Evolutionary conservation across 2,113 vertebrate species (phyloP), one percentile per base, ranked within the genome.

Genomic region (Bos indicus): DNA sequence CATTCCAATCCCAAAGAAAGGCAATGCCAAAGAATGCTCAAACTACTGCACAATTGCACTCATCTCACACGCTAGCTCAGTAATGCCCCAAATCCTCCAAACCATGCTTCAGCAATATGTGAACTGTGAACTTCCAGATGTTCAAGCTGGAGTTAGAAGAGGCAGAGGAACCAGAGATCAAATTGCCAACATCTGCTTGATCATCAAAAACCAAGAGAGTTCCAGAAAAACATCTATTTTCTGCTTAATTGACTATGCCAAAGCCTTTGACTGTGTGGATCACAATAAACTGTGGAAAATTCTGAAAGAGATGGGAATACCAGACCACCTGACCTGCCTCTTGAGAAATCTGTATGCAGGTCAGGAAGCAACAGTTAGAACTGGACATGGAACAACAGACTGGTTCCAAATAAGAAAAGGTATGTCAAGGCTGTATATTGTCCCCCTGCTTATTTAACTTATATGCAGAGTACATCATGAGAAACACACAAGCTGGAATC

Each of bases 11-110:
- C 64, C 8, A 67, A 67, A n/a, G 64, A 67, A 19, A 36, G 16
- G 33, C 33, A 67, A 67, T 19, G 8, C 33, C 16, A 19, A 67
- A 67, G 64, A n/a, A 19, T 10, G 64, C 8, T 67, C 64, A 19
- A n/a, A 67, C 16, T 67, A 67, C 64, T 0, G 0, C 8, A 67
- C 33, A n/a, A 10, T 67, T 67, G 8, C 33, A 67, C 33, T 67
- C 33, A 67, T 36, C 64, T 10, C 16, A 36, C 1, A 2, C 0
- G 1, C 17, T 67, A 67, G 64, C 1, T 36, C n/a, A 67, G 8
- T 10, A 67, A 36, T 67, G 33, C 33, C 36, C 33, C 10, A 67
- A 67, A 21, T 67, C 36, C 33, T 67, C 64, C 64, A 67, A 67
- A 0, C 33, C 33, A 21, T 2, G 17, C 64, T 67, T 67, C 64